Conservation (phyloP, 2,113 vertebrate species). For the Pelecanus crispus region DNA sequence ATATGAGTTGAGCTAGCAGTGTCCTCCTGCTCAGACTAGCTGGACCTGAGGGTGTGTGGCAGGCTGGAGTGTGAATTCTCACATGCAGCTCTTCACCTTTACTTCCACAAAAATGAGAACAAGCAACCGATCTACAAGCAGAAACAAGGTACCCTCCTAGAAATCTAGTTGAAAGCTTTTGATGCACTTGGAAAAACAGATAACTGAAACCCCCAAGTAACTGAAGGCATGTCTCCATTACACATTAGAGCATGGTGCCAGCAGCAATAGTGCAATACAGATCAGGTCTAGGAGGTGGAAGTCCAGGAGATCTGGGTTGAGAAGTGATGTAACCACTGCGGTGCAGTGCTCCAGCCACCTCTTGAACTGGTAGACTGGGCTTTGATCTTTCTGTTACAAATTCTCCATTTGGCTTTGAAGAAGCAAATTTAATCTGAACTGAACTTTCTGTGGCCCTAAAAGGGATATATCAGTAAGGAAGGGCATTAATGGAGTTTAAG, state of each 20-base stretch:
- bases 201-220: not conserved
- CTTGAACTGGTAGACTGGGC: not conserved
- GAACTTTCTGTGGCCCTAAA: not conserved
- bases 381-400: not conserved
- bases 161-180: not conserved
- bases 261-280: not conserved
- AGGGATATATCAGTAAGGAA: not conserved
- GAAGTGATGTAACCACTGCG: rapidly evolving
- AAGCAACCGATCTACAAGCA: not conserved
- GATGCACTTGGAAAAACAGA: not conserved
- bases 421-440: not conserved
- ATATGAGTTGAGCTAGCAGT: not conserved
- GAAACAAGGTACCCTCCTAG: not conserved
- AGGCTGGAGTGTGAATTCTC: not conserved
- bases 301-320: rapidly evolving
- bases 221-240: rapidly evolving
- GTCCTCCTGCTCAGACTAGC: not conserved
- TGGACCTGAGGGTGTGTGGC: not conserved
- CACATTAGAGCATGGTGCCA: not conserved
- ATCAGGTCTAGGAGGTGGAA: not conserved
- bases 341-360: no score
- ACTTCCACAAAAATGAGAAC: not conserved
- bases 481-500: not conserved
- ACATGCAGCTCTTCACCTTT: not conserved
- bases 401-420: not conserved